Base-by-base conservation (phyloP, 2,113 vertebrate genomes). In the Ptychochromis oligacanthus region DNA sequence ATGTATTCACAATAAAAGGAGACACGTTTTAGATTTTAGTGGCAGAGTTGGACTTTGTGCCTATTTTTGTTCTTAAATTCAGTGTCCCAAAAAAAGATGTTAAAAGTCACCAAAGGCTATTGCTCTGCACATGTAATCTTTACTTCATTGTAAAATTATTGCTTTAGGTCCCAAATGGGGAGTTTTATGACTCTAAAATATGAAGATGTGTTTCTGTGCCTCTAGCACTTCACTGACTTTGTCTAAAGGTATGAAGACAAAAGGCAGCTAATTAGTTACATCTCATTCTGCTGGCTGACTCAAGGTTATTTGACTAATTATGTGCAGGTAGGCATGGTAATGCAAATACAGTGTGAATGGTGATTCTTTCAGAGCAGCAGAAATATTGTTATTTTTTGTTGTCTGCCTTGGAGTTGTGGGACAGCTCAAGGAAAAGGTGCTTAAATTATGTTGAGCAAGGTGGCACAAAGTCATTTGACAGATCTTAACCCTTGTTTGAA, bases 301-400 rank as follows among this genome's bases (percentile, higher is more conserved):
- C 90, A 93, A 93, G 93, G 94, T 93, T 93, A 89, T 88, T 83
- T 74, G 70, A 87, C 83, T 92, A 93, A 95, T 94, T 93, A 93
- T 54, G 56, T 38, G 82, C 88, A 93, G 83, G 79, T 93, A 84
- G 88, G 85, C 56, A 78, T 79, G 79, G 81, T 92, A 93, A 92
- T 92, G 87, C 83, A 88, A 91, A 92, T 90, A 77, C 64, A 46
- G 36, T 6, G 59, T 8, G 74, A 88, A 65, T 31, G 61, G 46
- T 24, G 78, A 7, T 74, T 83, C 77, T 86, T 76, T 78, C 40
- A 6, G 57, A 60, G 83, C 55, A 31, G 40, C 60, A 38, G 43
- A 83, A 88, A 92, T 92, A 90, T 85, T 64, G 58, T 72, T 79
- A 67, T 83, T 85, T 80, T 55, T 55, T 54, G 62, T 82, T 60